phyloP scores from a whole-genome alignment of 2,113 vertebrate species.

The Psammodynastes pulverulentus region DNA sequence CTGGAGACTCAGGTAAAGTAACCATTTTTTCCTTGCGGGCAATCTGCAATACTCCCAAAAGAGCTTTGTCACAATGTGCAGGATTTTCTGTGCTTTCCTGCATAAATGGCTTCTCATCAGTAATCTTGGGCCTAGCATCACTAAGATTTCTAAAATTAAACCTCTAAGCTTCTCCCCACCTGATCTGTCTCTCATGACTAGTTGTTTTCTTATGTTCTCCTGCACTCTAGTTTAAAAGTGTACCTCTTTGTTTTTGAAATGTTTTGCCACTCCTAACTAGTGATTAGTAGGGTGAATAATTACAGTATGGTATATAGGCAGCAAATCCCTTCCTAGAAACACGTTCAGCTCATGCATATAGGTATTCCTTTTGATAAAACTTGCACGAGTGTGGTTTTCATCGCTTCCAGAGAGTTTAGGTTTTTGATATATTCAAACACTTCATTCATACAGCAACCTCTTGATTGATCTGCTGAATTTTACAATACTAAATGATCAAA shows the following conservation, averaged over 20 bases:
- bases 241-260: background rate
- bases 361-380: background rate
- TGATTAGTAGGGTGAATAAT: background rate
- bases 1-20: background rate
- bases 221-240: background rate
- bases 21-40: background rate
- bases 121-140: background rate
- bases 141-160: background rate
- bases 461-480: background rate
- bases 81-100: background rate
- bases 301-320: background rate
- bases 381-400: background rate
- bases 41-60: background rate
- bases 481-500: background rate
- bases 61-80: background rate
- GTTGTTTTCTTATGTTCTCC: background rate
- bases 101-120: background rate
- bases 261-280: background rate
- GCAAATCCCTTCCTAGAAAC: background rate
- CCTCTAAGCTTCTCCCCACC: background rate
- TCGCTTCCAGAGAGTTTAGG: background rate
- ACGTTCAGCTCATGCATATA: background rate
- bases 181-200: background rate
- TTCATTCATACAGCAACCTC: too few relatives aligned
- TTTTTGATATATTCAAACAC: background rate